Base-by-base conservation (phyloP, 2,888 invertebrate species). In the Parelbella ahira region DNA sequence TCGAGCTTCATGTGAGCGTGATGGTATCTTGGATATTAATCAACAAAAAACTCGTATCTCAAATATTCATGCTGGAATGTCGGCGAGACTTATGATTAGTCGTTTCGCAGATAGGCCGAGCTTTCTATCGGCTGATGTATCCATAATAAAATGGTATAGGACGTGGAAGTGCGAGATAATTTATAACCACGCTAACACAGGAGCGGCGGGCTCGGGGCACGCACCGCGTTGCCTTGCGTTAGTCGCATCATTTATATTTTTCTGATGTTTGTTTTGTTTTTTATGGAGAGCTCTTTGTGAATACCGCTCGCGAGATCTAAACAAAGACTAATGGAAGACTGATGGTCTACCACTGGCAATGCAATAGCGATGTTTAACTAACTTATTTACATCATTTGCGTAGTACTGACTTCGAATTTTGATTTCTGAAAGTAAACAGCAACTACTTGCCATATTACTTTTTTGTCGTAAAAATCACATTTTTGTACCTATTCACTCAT, bases 201-300 rank as follows among this genome's bases (percentile, higher is more conserved):
- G 60, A 70, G 69, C 73, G 68, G 62, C 59, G 56, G 58, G 63
- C 56, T 47, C 44, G 56, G 47, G 53, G 52, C 55, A 49, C 70
- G 68, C 56, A 65, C 65, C 76, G 59, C 72, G 79, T 73, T 77
- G 80, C 75, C 71, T 76, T 69, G 65, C 67, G 79, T 84, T 82
- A 82, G 79, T 66, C 70, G 76, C 76, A 80, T 86, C 82, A 82
- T 86, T 87, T 82, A 84, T 86, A 84, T 84, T 83, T 77, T 81
- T 77, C 69, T 75, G 63, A 75, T 78, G 79, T 83, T 81, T 83
- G 78, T 79, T 77, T 81, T 74, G 66, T 76, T 72, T 79, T 81
- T 79, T 78, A 75, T 68, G 62, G 2, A 4, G 64, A 62, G 56
- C 68, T 67, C 70, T 70, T 67, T 71, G 69, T 69, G 65, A 68